phyloP scores from a whole-genome alignment of 2,888 invertebrate species.

The Trichacis sp. region DNA sequence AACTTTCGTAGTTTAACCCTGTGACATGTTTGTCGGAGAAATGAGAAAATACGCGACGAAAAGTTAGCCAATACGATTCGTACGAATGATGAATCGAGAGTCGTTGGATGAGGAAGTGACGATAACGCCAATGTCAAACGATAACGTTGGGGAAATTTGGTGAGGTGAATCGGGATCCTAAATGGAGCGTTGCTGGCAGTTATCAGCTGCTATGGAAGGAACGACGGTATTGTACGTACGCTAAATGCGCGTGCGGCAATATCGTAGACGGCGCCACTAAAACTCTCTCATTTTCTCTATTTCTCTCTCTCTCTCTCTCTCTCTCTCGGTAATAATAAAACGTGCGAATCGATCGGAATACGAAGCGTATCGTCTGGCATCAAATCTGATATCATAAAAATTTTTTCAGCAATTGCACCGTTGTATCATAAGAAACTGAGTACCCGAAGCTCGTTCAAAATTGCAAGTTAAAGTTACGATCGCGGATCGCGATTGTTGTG shows the following conservation, averaged over 20 bases:
- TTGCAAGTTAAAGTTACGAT: background rate
- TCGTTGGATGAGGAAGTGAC: constrained; percentile 24
- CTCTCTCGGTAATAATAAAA: constrained; percentile 33
- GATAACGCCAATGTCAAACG: constrained; percentile 28
- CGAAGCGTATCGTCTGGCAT: constrained; percentile 35
- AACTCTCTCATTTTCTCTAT: too few species aligned
- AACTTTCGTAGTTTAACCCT: too few species aligned
- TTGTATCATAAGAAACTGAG: background rate
- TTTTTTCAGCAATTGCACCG: constrained; percentile 20
- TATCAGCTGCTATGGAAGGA: constrained; percentile 44
- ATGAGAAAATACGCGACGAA: too few species aligned
- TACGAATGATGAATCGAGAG: too few species aligned
- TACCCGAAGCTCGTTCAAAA: background rate
- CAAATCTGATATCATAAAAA: constrained; percentile 15
- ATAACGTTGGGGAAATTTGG: constrained; percentile 29
- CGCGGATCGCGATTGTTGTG: background rate
- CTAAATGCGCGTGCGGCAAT: constrained; percentile 38
- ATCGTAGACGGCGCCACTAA: constrained; percentile 39
- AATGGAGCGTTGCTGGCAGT: constrained; percentile 43
- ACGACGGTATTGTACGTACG: constrained; percentile 43
- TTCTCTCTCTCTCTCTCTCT: too few species aligned
- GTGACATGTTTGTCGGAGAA: too few species aligned
- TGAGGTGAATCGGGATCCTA: constrained; percentile 34
- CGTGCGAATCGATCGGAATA: constrained; percentile 39
- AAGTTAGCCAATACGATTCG: too few species aligned